phyloP scores from a whole-genome alignment of 2,113 vertebrate species.

The Eudyptes chrysolophus region DNA sequence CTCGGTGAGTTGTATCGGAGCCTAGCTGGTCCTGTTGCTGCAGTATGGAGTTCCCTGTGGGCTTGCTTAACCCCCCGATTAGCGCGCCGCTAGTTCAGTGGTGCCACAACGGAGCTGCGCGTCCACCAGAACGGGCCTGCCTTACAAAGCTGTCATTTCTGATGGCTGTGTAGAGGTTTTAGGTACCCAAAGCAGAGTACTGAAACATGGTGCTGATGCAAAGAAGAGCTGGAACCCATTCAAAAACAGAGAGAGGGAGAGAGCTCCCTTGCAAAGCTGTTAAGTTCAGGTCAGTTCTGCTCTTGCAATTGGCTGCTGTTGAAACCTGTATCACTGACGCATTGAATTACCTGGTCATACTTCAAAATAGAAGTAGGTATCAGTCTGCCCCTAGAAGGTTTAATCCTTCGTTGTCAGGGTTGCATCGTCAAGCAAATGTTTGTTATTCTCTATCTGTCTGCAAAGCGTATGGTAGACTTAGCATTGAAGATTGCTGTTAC shows the following conservation, averaged over 20 bases:
- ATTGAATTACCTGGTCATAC: not conserved
- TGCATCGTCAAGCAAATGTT: not conserved
- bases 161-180: not conserved
- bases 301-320: not conserved
- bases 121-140: not conserved
- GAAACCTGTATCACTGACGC: not conserved
- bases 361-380: not conserved
- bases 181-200: accelerated
- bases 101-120: not conserved
- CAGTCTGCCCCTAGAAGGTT: not conserved
- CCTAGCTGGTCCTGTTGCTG: not conserved
- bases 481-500: not conserved
- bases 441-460: not conserved
- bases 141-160: not conserved
- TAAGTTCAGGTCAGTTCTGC: not conserved
- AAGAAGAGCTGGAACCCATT: not conserved
- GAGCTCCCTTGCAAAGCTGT: not conserved
- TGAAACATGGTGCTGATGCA: not conserved
- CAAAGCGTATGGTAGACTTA: not conserved
- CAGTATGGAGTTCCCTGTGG: not conserved
- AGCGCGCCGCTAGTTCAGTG: not conserved
- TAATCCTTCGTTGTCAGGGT: not conserved
- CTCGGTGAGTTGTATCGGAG: not conserved
- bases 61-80: not conserved
- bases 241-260: not conserved